These are phyloP conservation scores for Sinocyclocheilus maitianheensis DNA, from an alignment of 2,113 vertebrate genomes.

Conservation along the genomic window DNA sequence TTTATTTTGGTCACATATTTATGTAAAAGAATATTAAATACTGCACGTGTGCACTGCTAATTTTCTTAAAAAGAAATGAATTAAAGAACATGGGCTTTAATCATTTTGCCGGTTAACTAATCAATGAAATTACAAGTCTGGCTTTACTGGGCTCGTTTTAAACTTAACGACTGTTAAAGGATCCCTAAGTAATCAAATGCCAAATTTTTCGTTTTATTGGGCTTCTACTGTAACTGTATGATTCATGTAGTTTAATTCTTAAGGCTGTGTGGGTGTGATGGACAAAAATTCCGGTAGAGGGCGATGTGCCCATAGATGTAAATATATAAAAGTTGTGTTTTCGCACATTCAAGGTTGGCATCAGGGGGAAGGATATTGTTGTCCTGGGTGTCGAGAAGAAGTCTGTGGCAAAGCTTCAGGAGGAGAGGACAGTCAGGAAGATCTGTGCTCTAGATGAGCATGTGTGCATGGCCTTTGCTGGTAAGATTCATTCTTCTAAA, in stretches of 20 bases:
- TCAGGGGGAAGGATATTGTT: slow-evolving; percentile 83
- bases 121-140: not conserved
- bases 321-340: not conserved
- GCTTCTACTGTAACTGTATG: not conserved
- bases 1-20: not conserved
- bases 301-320: slow-evolving; percentile 6
- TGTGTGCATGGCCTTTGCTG: slow-evolving; percentile 85
- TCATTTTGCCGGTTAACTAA: not conserved
- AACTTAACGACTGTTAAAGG: not conserved
- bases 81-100: not conserved
- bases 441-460: slow-evolving; percentile 82
- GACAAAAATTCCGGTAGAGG: slow-evolving; percentile 5
- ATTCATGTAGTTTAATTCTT: not conserved
- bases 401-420: slow-evolving; percentile 82
- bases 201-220: not conserved
- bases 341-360: slow-evolving; percentile 73
- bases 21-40: not conserved
- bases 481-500: slow-evolving; percentile 56
- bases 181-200: not conserved
- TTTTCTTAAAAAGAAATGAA: too few relatives aligned
- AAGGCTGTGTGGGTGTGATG: not conserved
- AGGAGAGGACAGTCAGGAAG: slow-evolving; percentile 83
- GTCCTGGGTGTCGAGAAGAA: slow-evolving; percentile 84
- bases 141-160: not conserved
- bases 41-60: not conserved